Conservation (phyloP, 2,888 invertebrate species). For the Macrosiphum euphorbiae region DNA sequence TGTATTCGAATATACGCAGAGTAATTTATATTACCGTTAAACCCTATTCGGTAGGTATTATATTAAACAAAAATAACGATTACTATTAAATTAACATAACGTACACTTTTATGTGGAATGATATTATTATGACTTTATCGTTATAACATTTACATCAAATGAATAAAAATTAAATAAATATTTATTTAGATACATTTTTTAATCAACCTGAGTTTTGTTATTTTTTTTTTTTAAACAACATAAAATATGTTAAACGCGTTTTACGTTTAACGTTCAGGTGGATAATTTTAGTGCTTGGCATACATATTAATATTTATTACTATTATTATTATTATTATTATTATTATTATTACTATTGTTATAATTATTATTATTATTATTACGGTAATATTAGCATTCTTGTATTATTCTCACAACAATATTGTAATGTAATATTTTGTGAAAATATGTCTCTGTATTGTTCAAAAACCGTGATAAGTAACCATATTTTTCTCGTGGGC, state of each 20-base stretch:
- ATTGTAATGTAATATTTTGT: background rate
- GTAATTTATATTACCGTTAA: background rate
- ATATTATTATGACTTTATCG: background rate
- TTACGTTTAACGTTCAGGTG: background rate
- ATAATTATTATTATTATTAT: background rate
- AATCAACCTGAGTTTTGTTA: background rate
- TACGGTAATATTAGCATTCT: background rate
- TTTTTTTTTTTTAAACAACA: background rate
- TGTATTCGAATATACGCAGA: background rate
- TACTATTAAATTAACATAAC: background rate
- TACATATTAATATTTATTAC: background rate
- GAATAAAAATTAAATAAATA: background rate
- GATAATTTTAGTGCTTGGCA: background rate
- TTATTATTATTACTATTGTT: background rate
- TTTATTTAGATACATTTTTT: background rate
- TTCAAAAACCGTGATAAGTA: slow-evolving; percentile 51
- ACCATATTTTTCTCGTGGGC: slow-evolving; percentile 57
- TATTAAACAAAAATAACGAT: background rate
- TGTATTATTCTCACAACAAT: background rate
- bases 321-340: background rate
- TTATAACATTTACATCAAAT: background rate
- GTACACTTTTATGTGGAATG: background rate
- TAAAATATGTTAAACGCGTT: background rate
- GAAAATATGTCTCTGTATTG: slow-evolving; percentile 38
- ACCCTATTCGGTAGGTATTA: background rate